Evolutionary conservation across 2,888 invertebrate genomes (phyloP).

Genomic region (Aphidius colemani): DNA sequence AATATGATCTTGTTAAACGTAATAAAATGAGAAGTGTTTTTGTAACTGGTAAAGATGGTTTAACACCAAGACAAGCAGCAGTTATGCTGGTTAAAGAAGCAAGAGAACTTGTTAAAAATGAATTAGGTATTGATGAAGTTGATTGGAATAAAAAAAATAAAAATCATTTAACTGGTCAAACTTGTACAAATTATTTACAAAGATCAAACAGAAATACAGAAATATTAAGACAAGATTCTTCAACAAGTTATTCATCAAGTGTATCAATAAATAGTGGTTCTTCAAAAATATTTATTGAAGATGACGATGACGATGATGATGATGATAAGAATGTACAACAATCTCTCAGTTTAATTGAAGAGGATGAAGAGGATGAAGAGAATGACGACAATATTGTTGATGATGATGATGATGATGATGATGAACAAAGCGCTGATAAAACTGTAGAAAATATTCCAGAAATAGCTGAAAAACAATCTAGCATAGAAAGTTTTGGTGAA

Average conservation of each 20-base stretch:
- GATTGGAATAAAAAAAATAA: constrained; percentile 66
- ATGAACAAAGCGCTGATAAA: background rate
- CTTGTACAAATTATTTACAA: too few relatives aligned
- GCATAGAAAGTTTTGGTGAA: constrained; percentile 6
- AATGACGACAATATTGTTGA: constrained; percentile 2
- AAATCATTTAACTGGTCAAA: too few relatives aligned
- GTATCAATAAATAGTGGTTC: background rate
- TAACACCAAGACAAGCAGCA: constrained; percentile 84
- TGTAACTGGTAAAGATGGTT: constrained; percentile 78
- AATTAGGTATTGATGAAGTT: constrained; percentile 74
- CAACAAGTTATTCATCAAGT: background rate
- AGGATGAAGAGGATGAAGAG: background rate
- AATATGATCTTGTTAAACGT: constrained; percentile 68
- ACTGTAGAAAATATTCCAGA: background rate
- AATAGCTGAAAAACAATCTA: background rate
- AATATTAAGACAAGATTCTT: too few relatives aligned
- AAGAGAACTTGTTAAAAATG: constrained; percentile 69
- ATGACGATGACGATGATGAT: background rate
- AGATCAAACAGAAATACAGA: too few relatives aligned
- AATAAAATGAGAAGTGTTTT: constrained; percentile 75
- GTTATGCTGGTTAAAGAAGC: constrained; percentile 78
- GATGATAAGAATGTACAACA: constrained; percentile 3
- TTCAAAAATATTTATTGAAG: background rate
- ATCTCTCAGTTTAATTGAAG: constrained; percentile 20
- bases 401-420: background rate